These are phyloP conservation scores for Discoglossus pictus DNA, from an alignment of 2,797 vertebrate species.

Conservation along the genomic window DNA sequence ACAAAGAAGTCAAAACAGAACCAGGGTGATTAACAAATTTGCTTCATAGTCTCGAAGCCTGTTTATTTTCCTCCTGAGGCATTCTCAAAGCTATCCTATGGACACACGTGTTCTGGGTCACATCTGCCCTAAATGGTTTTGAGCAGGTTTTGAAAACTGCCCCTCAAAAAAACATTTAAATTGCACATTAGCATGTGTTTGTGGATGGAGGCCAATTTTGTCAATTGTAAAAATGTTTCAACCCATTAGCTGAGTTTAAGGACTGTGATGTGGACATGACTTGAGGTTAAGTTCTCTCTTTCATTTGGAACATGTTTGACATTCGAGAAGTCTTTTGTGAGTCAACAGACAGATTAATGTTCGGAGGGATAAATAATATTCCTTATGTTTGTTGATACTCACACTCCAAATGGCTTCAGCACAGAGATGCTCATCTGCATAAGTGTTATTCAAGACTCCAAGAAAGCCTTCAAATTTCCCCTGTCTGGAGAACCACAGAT, in stretches of 20 bases:
- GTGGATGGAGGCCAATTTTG: slow-evolving; percentile 25
- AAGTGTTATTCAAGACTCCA: too few relatives aligned
- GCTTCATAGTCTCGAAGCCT: neutral
- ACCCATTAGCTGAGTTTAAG: slow-evolving; percentile 21
- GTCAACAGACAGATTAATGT: slow-evolving; percentile 33
- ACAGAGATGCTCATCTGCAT: neutral
- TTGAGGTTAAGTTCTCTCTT: slow-evolving; percentile 24
- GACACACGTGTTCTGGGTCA: slow-evolving; percentile 30
- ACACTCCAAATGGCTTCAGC: slow-evolving; percentile 26
- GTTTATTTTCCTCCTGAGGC: slow-evolving; percentile 9
- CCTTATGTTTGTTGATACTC: slow-evolving; percentile 28
- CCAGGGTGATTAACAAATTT: neutral
- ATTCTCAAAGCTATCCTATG: neutral
- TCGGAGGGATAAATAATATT: slow-evolving; percentile 27
- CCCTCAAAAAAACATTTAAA: slow-evolving; percentile 31
- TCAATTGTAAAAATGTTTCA: slow-evolving; percentile 39
- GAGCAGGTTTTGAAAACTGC: slow-evolving; percentile 23
- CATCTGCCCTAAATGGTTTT: slow-evolving; percentile 35
- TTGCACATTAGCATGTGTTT: slow-evolving; percentile 31
- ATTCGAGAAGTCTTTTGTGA: neutral
- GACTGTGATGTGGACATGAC: slow-evolving; percentile 19
- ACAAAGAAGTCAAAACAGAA: neutral
- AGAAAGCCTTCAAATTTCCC: too few relatives aligned
- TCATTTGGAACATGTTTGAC: neutral
- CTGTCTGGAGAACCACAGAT: too few relatives aligned